Base-by-base conservation (phyloP, 1,140 invertebrate species). In the Drosophila repleta region DNA sequence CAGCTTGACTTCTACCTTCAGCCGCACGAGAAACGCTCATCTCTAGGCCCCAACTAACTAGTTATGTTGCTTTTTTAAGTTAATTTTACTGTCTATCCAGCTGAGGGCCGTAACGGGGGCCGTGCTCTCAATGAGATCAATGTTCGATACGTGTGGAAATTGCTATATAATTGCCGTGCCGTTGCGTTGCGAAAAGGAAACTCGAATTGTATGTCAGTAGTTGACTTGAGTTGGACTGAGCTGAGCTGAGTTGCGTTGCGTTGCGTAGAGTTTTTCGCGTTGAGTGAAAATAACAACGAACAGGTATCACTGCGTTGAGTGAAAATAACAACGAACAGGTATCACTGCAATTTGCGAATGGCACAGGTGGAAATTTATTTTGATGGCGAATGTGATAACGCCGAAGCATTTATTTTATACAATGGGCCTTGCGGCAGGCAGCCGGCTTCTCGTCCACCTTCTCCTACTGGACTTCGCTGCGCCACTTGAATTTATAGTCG, bases 281-380 rank as follows among this genome's bases (percentile, higher is more conserved):
- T 60, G 69, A 84, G 76, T 76, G 71, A 76, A 79, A 72, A 74
- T 62, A 67, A 63, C 74, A 65, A 37, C 63, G 52, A 48, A 41
- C 56, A 68, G 62, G 60, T 88, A 88, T 88, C 83, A 88, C 73
- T 76, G 83, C 79, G 66, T 49, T 60, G 69, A 84, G 76, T 76
- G 71, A 76, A 79, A 72, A 74, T 62, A 67, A 63, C 74, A 65
- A 37, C 63, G 52, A 48, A 41, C 56, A 68, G 62, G 60, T 88
- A 88, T 88, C 83, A 88, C 73, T 76, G 83, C 79, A 88, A 88
- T 88, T 88, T 88, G 83, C 80, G 39, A 79, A 88, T 83, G 88
- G 83, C 78, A 87, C 83, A 83, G 83, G 79, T 88, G 79, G 79
- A 88, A 83, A 88, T 88, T 88, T 83, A 88, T 88, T 88, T 88